Conservation (phyloP, 2,888 invertebrate species). For the Euproctis similis region DNA sequence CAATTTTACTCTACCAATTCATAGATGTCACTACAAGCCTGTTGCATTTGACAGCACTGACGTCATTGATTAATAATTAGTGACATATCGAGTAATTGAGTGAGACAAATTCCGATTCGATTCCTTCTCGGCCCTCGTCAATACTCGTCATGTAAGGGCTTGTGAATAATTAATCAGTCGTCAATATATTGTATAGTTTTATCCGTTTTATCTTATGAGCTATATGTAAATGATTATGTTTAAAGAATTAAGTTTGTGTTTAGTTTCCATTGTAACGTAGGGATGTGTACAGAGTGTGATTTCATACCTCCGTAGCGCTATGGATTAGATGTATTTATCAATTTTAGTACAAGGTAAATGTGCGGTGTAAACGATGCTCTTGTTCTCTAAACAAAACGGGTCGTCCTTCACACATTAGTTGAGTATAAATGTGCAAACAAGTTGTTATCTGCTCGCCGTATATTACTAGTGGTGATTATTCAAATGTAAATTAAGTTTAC, state of each 20-base stretch:
- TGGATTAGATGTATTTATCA: conserved; percentile 34
- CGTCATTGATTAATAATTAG: too few species aligned
- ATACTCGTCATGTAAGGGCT: too few species aligned
- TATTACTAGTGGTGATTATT: conserved; percentile 65
- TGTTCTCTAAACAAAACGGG: conserved; percentile 57
- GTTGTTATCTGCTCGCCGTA: conserved; percentile 56
- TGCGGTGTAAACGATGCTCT: conserved; percentile 54
- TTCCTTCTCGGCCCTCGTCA: too few species aligned
- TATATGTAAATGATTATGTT: too few species aligned
- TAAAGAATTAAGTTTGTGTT: conserved; percentile 8
- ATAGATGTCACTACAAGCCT: too few species aligned
- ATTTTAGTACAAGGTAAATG: conserved; percentile 55
- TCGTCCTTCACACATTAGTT: conserved; percentile 71
- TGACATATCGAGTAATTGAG: too few species aligned
- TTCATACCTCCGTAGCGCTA: conserved; percentile 28
- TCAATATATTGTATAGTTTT: too few species aligned
- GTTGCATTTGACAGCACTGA: too few species aligned
- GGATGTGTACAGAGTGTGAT: conserved; percentile 20
- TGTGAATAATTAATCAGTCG: too few species aligned
- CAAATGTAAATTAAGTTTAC: conserved; percentile 54
- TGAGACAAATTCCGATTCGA: too few species aligned
- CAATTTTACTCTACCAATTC: too few species aligned
- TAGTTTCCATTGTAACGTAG: conserved; percentile 10
- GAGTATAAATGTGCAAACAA: conserved; percentile 65
- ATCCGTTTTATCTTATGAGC: too few species aligned